Conservation (phyloP, 1,140 invertebrate genomes). For the Cylas formicarius region DNA sequence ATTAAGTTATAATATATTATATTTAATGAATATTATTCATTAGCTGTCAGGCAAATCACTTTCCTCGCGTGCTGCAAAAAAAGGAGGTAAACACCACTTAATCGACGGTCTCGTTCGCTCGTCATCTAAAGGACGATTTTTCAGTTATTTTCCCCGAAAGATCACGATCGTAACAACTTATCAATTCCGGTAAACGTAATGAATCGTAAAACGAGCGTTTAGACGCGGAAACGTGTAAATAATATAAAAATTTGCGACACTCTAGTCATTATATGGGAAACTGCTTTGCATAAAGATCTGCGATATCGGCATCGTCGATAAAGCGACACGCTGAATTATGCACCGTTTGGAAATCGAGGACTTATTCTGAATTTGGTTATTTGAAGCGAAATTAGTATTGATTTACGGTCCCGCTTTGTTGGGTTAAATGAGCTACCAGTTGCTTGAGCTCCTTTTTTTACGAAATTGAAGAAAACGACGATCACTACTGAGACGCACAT, state of each 20-base stretch:
- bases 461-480: no score
- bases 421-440: conserved; percentile 20
- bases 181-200: conserved; percentile 36
- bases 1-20: no score
- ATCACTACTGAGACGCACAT: no score
- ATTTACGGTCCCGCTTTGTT: conserved; percentile 28
- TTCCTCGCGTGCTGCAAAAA: no score
- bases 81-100: no score
- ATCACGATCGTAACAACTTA: conserved; percentile 28
- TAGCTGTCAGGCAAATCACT: no score
- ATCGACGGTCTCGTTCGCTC: no score
- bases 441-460: no score
- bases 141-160: conserved; percentile 2
- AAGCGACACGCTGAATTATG: conserved; percentile 29
- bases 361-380: conserved; percentile 27
- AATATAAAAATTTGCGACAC: conserved; percentile 35
- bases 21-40: no score
- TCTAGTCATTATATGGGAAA: conserved; percentile 34
- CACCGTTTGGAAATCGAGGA: conserved; percentile 28
- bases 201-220: conserved; percentile 38
- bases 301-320: conserved; percentile 29
- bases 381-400: conserved; percentile 35
- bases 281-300: conserved; percentile 37
- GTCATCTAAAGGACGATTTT: conserved; percentile 1
- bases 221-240: conserved; percentile 32